Evolutionary conservation across 2,113 vertebrate species (phyloP), one percentile per base, ranked within the genome.

Genomic region (Myodes glareolus): DNA sequence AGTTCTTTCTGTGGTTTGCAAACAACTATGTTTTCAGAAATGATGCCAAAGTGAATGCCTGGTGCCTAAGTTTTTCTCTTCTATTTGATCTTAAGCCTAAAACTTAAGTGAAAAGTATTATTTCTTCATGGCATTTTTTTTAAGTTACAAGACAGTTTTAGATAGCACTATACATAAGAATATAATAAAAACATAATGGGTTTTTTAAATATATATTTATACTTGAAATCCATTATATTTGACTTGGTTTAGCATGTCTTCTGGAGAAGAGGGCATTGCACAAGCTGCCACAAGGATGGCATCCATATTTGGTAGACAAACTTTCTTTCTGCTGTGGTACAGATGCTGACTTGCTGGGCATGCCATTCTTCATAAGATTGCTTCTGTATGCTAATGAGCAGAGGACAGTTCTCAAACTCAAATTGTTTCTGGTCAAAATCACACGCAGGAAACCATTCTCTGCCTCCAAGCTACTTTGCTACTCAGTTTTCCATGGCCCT

Each of bases 61-160:
- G 65, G 61, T 80, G 80, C 14, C 2, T n/a, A 70, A 73, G 78
- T 67, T 88, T 91, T 94, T 96, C 50, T 92, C 23, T 94, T 25
- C 58, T 91, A 2, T 92, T 93, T 90, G 68, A 92, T 90, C 42
- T 61, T 78, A 72, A 92, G 21, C 50, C 27, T 73, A 90, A 93
- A 92, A 81, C 52, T 92, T 85, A 93, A 86, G 36, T 78, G 45
- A 27, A 73, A 86, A 85, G 7, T 61, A 67, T 87, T 92, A 0
- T 88, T 96, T 89, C 86, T 95, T 95, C 3, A 75, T 91, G 33
- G 42, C 7, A 9, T 85, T 95, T 90, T 63, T 72, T 67, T 96
- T 90, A 93, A 92, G 88, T 55, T 90, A 39, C 25, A 92, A 72
- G n/a, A 61, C 36, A 68, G 47, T 68, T 73, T 92, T 88, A 81